These are phyloP conservation scores for Lindbergichthys nudifrons DNA, from an alignment of 2,797 vertebrate genomes.

Conservation along the genomic window DNA sequence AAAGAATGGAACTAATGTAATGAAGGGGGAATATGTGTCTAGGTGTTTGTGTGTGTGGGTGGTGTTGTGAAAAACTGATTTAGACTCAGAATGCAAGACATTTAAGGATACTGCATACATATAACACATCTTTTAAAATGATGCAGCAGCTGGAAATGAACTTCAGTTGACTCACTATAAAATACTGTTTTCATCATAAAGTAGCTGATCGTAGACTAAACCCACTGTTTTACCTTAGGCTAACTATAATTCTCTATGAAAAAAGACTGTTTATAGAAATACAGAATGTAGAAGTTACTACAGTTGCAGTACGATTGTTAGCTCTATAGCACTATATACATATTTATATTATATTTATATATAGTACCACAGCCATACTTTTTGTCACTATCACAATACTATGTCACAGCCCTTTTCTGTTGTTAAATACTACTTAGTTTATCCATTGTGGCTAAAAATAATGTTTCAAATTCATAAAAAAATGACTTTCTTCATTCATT, in stretches of 20 bases:
- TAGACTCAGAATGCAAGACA: slow-evolving; percentile 6
- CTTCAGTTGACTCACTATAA: no score
- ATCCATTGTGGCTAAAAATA: no score
- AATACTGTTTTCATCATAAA: no score
- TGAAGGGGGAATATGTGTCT: slow-evolving; percentile 7
- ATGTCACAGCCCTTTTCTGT: no score
- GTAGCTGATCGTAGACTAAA: neutral
- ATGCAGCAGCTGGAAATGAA: neutral
- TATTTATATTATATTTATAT: no score
- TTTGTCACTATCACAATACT: no score
- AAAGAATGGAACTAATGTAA: slow-evolving; percentile 19
- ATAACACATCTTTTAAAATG: neutral
- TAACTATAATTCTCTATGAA: neutral
- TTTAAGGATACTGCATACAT: neutral
- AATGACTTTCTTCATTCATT: no score
- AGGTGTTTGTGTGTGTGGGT: slow-evolving; percentile 16
- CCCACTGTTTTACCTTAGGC: no score
- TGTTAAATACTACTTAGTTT: no score
- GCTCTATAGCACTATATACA: no score
- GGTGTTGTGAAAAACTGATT: neutral
- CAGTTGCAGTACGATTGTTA: neutral
- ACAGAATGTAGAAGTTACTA: no score
- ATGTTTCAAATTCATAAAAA: no score
- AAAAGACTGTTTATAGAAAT: neutral
- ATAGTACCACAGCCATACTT: neutral